These are phyloP conservation scores for Ypsolopha sequella DNA, from an alignment of 2,888 invertebrate species.

Conservation along the genomic window DNA sequence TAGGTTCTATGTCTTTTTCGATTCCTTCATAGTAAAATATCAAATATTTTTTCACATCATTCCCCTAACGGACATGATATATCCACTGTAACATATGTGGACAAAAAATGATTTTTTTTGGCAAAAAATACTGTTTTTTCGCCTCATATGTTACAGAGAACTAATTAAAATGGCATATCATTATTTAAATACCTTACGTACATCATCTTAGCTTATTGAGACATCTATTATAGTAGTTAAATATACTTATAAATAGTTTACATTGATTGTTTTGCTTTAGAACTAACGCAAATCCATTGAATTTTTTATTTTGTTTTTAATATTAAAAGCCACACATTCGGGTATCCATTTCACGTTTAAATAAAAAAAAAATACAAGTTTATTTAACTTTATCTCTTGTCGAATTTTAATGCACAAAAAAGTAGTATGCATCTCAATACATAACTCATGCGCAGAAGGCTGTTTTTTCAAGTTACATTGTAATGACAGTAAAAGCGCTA, in stretches of 20 bases:
- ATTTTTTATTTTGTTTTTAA: slow-evolving; percentile 11
- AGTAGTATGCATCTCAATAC: too few species aligned
- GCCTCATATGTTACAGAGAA: neutral
- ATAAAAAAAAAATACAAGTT: neutral
- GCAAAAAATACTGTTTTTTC: neutral
- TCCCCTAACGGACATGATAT: slow-evolving; percentile 63
- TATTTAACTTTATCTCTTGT: neutral
- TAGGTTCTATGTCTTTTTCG: slow-evolving; percentile 60
- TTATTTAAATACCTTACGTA: slow-evolving; percentile 52
- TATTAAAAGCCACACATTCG: neutral
- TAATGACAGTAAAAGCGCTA: too few species aligned
- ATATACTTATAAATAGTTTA: slow-evolving; percentile 58
- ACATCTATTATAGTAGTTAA: slow-evolving; percentile 58
- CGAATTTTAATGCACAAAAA: neutral
- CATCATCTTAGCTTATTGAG: slow-evolving; percentile 57
- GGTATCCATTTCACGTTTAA: neutral
- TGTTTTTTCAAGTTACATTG: too few species aligned
- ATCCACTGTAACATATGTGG: slow-evolving; percentile 17
- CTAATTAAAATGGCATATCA: slow-evolving; percentile 32
- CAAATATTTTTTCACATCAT: slow-evolving; percentile 58
- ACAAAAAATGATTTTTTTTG: neutral
- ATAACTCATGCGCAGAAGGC: too few species aligned
- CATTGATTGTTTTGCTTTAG: slow-evolving; percentile 30
- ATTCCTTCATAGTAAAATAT: slow-evolving; percentile 62
- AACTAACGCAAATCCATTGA: slow-evolving; percentile 30